Percentiles rank a stretch among this genome's conserved stretches.
Conservation (phyloP, 2,797 vertebrate genomes). For the Scleropages formosus region DNA sequence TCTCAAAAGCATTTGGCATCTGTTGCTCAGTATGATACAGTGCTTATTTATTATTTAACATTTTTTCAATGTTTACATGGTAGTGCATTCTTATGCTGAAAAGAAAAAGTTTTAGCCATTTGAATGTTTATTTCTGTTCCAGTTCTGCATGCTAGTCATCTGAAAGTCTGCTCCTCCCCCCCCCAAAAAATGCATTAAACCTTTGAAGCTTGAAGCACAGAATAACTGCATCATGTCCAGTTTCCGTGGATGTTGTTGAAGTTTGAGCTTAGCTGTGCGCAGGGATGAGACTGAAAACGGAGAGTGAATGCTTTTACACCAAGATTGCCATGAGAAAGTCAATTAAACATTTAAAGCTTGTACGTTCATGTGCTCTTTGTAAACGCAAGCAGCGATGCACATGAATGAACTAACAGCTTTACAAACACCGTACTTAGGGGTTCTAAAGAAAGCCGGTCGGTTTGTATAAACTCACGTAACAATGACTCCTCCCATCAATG, state of each 20-base stretch:
- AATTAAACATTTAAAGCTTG: background rate
- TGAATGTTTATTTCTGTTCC: no score
- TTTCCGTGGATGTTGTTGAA: no score
- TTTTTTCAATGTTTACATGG: background rate
- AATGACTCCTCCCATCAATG: conserved; percentile 21
- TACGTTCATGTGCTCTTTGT: background rate
- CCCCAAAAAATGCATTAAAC: no score
- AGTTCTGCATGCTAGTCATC: no score
- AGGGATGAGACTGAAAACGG: background rate
- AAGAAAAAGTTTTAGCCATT: no score
- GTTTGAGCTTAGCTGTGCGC: no score
- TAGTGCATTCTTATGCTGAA: no score
- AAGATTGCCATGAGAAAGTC: background rate
- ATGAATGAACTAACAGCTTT: conserved; percentile 16
- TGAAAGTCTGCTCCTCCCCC: no score
- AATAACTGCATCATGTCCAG: no score
- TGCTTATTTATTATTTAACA: background rate
- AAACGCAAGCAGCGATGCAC: conserved; percentile 23
- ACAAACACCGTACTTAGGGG: conserved; percentile 12
- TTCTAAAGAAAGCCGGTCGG: background rate
- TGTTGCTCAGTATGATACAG: background rate
- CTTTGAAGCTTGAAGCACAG: no score
- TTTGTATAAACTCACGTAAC: conserved; percentile 24
- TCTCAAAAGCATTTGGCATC: background rate
- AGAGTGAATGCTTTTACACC: background rate